phyloP scores from a whole-genome alignment of 1,140 invertebrate species.

The Aporrectodea caliginosa region DNA sequence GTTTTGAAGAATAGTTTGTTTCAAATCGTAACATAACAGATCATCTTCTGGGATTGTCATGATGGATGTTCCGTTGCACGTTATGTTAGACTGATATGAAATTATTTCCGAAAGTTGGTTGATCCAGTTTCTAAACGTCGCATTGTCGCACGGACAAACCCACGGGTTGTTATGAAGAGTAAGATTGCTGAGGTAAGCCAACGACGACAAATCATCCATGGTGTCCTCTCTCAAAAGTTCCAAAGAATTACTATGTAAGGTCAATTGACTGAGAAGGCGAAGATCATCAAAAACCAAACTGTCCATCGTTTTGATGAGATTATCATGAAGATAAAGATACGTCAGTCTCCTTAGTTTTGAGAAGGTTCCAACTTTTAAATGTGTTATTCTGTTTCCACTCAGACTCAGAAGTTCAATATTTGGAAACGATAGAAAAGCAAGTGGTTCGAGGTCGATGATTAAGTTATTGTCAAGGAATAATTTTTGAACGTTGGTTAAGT shows the following conservation, averaged over 20 bases:
- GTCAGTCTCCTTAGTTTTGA: background rate
- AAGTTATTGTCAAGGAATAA: background rate
- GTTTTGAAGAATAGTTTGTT: background rate
- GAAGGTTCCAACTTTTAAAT: background rate
- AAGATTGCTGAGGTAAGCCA: background rate
- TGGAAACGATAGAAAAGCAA: background rate
- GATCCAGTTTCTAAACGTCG: background rate
- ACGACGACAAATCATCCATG: background rate
- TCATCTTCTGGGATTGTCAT: background rate
- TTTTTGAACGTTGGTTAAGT: background rate
- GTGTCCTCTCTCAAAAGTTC: background rate
- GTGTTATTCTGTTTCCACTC: background rate
- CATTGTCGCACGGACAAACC: background rate
- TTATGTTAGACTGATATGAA: background rate
- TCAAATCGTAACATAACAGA: background rate
- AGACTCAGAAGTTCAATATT: background rate
- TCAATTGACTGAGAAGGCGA: background rate
- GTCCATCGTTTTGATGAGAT: background rate
- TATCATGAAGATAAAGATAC: background rate
- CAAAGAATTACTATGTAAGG: background rate
- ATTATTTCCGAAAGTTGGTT: background rate
- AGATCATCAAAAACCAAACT: background rate
- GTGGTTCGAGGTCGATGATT: background rate
- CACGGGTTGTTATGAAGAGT: background rate
- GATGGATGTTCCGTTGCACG: background rate